Base-by-base conservation (phyloP, 2,113 vertebrate genomes). In the Gambusia holbrooki region DNA sequence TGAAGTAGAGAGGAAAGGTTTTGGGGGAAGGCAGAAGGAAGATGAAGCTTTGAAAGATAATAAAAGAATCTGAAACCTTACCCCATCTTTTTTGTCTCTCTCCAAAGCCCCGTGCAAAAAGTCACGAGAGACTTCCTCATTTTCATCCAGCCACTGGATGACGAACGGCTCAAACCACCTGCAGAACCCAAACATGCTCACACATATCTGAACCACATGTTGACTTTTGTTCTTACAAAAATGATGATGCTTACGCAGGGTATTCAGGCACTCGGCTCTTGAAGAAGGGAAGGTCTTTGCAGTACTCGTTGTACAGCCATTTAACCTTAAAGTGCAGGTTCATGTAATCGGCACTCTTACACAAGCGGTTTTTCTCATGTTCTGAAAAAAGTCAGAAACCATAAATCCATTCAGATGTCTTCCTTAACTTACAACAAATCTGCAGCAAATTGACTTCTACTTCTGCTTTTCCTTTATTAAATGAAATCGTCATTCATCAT, bases 251-350 rank as follows among this genome's bases (percentile, higher is more conserved):
- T 98, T 88, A 99, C 98, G 97, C 95, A 0, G 98, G 98, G 87
- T 99, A 99, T 85, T 99, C 98, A 0, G 98, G 98, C 67, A 99
- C 98, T 0, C 96, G 92, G 92, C 93, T 97, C 93, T 97, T 98
- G 93, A 98, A 98, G 89, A 98, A 94, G 5, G 98, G 96, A 84
- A 99, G 94, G 83, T 99, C 98, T 0, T 97, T 96, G 93, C 98
- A 98, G 3, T 99, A 99, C 88, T 99, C 98, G 0, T 99, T 99
- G 93, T 98, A 99, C 0, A 99, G 92, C 98, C 98, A 99, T 92
- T 99, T 99, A 70, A 99, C 98, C 92, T 99, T 99, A 92, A 99
- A 99, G 93, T 99, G 98, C 81, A 99, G 95, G 94, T 99, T 99
- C 98, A 99, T 99, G 92, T 99, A 99, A 92, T 99, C 98, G 0